Evolutionary conservation across 1,140 invertebrate genomes (phyloP).

Genomic region (Apis dorsata): DNA sequence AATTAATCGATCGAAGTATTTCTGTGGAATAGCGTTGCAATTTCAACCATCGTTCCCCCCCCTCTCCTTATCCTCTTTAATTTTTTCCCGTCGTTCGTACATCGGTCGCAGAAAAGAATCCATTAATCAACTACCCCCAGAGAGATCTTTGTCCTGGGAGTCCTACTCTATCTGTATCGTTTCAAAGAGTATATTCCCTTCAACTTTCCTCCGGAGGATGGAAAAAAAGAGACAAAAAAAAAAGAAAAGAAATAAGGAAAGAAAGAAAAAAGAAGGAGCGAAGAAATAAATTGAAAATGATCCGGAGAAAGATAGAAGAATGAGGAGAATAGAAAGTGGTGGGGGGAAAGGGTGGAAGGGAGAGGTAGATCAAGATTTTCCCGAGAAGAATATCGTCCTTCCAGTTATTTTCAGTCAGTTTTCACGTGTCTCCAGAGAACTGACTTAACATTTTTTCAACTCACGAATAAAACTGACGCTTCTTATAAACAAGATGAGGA

Average conservation of each 20-base stretch:
- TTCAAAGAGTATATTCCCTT: slow-evolving; percentile 33
- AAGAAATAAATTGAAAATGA: slow-evolving; percentile 66
- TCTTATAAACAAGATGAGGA: neutral
- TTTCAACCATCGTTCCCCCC: slow-evolving; percentile 19
- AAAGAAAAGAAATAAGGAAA: neutral
- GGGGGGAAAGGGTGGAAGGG: slow-evolving; percentile 40
- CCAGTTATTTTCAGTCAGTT: neutral
- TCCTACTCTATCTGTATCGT: slow-evolving; percentile 32
- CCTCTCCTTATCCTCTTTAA: slow-evolving; percentile 21
- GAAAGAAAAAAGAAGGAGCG: slow-evolving; percentile 11
- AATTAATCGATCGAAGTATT: slow-evolving; percentile 57
- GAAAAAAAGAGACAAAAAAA: neutral
- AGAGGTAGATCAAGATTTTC: slow-evolving; percentile 54
- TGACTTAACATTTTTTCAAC: slow-evolving; percentile 72
- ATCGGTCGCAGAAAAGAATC: slow-evolving; percentile 45
- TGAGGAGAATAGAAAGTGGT: slow-evolving; percentile 3
- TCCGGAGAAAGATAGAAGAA: slow-evolving; percentile 16
- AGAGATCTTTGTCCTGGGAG: slow-evolving; percentile 37
- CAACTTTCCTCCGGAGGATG: neutral
- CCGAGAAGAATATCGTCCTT: slow-evolving; percentile 41
- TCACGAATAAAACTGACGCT: slow-evolving; percentile 70
- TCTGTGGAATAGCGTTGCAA: slow-evolving; percentile 24
- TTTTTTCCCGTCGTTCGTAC: slow-evolving; percentile 49
- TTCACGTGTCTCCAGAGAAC: slow-evolving; percentile 55
- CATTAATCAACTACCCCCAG: slow-evolving; percentile 60